Evolutionary conservation across 2,888 invertebrate species (phyloP), one percentile per base, ranked within the genome.

Genomic region (Ophion ventricosus): DNA sequence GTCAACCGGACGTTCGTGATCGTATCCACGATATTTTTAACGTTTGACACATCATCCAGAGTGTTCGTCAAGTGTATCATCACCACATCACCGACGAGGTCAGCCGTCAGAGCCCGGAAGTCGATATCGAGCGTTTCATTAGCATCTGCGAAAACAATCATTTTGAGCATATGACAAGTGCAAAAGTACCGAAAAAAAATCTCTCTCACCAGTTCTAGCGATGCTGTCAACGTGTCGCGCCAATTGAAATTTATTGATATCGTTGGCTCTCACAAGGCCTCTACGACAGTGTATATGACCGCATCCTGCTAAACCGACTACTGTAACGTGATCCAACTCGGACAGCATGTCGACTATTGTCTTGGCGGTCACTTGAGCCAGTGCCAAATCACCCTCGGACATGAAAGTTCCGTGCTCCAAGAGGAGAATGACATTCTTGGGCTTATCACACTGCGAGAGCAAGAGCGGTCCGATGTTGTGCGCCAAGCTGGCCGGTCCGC

Each of bases 281-380:
- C 92, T 89, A 59, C 88, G 88, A 69, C 93, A 93, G 76, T 91
- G 87, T 3, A 89, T 63, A 0, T 88, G 89, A 25, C 87, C 89
- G 40, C 87, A 87, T 20, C 88, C 91, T 14, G 90, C 89, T 10
- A 93, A 88, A 5, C 92, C 92, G 29, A 93, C 83, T 0, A 92
- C 90, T n/a, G 90, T 91, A 17, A 93, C 89, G n/a, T 86, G 88
- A 85, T 93, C 93, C 2, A 88, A 89, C 54, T 93, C 92, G 0
- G 92, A 90, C 2, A 93, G 83, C 92, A 93, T 92, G 23, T 93
- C 92, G 2, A 93, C 88, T 26, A 93, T 90, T 7, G 92, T 91
- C 87, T 91, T 93, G 11, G 92, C 92, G 61, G 92, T 91, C 77
- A 91, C 91, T 83, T 92, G 93, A 57, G 91, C 92, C 17, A 92